These are phyloP conservation scores for Acleris literana DNA, from an alignment of 2,888 invertebrate genomes.

Conservation along the genomic window DNA sequence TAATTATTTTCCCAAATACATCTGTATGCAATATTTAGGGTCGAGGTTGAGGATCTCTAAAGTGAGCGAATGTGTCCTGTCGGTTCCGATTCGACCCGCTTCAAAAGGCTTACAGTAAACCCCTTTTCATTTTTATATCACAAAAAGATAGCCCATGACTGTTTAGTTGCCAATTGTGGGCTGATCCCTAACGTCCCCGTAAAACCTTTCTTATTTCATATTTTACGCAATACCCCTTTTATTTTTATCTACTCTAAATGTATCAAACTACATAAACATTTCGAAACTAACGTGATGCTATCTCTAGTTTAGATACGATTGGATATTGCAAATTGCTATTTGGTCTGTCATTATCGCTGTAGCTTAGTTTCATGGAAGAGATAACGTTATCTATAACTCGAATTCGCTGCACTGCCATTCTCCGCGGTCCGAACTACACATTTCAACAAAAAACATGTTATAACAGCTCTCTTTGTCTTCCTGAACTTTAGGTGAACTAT, in stretches of 20 bases:
- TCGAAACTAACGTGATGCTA: constrained; percentile 11
- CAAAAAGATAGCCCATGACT: constrained; percentile 75
- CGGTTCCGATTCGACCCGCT: constrained; percentile 80
- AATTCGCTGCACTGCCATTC: constrained; percentile 49
- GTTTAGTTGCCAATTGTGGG: constrained; percentile 76
- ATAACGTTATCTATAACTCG: constrained; percentile 69
- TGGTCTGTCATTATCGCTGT: constrained; percentile 63
- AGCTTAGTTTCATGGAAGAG: constrained; percentile 72
- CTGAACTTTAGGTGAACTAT: not conserved
- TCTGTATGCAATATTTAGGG: no score
- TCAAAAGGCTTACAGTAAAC: constrained; percentile 79
- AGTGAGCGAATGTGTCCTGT: constrained; percentile 74
- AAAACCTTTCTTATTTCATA: constrained; percentile 43
- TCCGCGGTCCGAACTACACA: not conserved
- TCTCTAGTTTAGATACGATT: constrained; percentile 24
- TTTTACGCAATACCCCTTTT: constrained; percentile 18
- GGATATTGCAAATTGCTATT: constrained; percentile 75
- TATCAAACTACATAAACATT: not conserved
- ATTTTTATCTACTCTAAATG: not conserved
- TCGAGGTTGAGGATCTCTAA: constrained; percentile 48
- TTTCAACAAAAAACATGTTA: not conserved
- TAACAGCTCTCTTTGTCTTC: not conserved
- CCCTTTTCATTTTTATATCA: constrained; percentile 80
- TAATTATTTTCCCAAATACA: no score
- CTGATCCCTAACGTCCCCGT: constrained; percentile 65